phyloP scores from a whole-genome alignment of 1,140 invertebrate species.

The Microplitis mediator region DNA sequence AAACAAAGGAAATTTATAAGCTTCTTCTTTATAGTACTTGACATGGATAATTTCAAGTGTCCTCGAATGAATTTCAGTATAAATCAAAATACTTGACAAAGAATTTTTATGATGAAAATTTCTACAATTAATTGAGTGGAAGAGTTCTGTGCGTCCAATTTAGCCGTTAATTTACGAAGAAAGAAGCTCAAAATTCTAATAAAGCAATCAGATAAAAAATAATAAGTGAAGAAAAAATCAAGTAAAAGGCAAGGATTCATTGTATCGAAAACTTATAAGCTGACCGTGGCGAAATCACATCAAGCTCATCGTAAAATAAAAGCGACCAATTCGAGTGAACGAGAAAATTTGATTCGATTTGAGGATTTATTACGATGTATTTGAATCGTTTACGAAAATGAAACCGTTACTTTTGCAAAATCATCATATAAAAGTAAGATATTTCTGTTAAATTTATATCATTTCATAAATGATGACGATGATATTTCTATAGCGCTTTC shows the following conservation, averaged over 20 bases:
- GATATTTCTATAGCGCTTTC: no score
- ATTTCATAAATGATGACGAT: no score
- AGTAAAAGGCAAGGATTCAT: neutral
- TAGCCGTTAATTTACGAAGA: neutral
- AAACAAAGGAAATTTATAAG: neutral
- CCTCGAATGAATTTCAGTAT: neutral
- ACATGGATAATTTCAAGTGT: slow-evolving; percentile 6
- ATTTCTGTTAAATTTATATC: no score
- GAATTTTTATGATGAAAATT: neutral
- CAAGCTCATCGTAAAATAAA: slow-evolving; percentile 16
- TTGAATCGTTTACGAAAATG: neutral
- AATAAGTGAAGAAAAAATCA: neutral
- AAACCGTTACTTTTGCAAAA: neutral
- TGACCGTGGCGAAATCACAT: slow-evolving; percentile 36
- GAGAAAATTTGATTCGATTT: slow-evolving; percentile 40
- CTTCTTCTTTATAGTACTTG: neutral
- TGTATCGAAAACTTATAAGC: slow-evolving; percentile 6
- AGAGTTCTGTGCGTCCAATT: neutral
- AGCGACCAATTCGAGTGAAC: slow-evolving; percentile 11
- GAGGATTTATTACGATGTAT: slow-evolving; percentile 37
- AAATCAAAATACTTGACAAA: neutral
- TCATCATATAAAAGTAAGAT: neutral
- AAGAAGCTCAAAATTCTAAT: neutral
- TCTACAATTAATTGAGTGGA: neutral
- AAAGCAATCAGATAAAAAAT: neutral